phyloP scores from a whole-genome alignment of 2,797 vertebrate species.

The Pipistrellus pipistrellus region DNA sequence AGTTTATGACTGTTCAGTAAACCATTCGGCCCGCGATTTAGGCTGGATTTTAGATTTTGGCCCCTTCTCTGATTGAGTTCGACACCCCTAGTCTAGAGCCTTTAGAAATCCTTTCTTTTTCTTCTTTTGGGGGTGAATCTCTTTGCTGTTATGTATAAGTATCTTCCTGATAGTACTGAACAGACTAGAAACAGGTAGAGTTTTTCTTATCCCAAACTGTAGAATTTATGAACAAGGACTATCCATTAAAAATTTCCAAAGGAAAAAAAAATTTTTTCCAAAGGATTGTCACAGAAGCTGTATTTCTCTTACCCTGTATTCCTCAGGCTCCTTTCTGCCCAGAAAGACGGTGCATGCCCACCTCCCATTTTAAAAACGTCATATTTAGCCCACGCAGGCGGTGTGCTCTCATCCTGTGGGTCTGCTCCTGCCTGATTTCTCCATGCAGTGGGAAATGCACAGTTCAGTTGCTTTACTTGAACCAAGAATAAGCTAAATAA shows the following conservation, averaged over 20 bases:
- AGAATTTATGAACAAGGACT: not conserved
- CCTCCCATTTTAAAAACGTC: not conserved
- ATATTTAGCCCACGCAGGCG: not conserved
- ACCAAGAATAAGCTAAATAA: not conserved
- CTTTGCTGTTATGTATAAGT: not conserved
- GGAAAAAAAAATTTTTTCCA: too few species aligned
- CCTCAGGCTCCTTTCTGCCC: not conserved
- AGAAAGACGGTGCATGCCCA: not conserved
- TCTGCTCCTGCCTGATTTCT: not conserved
- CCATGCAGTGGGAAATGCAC: not conserved
- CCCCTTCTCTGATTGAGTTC: too few species aligned
- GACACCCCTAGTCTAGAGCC: too few species aligned
- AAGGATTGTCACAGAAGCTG: not conserved
- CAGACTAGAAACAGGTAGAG: not conserved
- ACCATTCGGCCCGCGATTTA: too few species aligned
- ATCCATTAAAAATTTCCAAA: not conserved
- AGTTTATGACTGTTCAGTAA: too few species aligned
- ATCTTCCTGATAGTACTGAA: not conserved
- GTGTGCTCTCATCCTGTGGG: not conserved
- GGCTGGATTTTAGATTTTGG: too few species aligned
- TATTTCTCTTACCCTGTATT: not conserved
- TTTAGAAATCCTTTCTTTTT: not conserved
- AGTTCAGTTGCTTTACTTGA: not conserved
- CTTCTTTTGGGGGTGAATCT: not conserved
- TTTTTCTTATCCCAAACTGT: slow-evolving; percentile 24